Percentiles rank a stretch among this genome's conserved stretches.
phyloP scores from a whole-genome alignment of 1,140 invertebrate genomes.

The Teleogryllus occipitalis region DNA sequence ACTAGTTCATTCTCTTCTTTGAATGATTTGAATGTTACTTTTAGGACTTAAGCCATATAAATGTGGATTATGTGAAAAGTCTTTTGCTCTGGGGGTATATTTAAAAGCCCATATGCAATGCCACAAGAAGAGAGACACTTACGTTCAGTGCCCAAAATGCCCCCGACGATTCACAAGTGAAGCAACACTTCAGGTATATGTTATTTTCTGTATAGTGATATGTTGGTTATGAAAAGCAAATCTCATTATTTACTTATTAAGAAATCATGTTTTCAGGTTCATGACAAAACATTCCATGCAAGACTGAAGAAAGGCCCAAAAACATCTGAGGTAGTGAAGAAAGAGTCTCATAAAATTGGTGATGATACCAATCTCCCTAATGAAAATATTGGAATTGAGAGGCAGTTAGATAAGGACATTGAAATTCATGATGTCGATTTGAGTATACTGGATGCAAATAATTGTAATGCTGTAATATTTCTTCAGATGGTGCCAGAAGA shows the following conservation, averaged over 20 bases:
- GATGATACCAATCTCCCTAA: too few species aligned
- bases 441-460: neutral
- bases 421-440: neutral
- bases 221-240: neutral
- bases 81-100: constrained; percentile 17
- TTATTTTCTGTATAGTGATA: neutral
- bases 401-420: neutral
- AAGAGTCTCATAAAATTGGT: neutral
- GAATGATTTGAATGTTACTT: neutral
- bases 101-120: constrained; percentile 14
- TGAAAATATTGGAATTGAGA: too few species aligned
- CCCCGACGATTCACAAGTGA: constrained; percentile 16
- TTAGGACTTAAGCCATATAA: constrained; percentile 16
- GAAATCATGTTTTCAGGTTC: neutral
- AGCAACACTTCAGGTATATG: constrained; percentile 10
- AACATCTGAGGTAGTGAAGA: neutral
- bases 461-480: constrained; percentile 10
- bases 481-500: constrained; percentile 9
- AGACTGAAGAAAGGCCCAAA: constrained; percentile 12
- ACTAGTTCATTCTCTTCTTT: neutral
- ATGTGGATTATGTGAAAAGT: constrained; percentile 12
- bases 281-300: constrained; percentile 11
- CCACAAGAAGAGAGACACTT: constrained; percentile 15
- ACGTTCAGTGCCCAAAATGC: constrained; percentile 17
- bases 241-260: neutral